phyloP scores from a whole-genome alignment of 2,113 vertebrate genomes.

The Thunnus maccoyii region DNA sequence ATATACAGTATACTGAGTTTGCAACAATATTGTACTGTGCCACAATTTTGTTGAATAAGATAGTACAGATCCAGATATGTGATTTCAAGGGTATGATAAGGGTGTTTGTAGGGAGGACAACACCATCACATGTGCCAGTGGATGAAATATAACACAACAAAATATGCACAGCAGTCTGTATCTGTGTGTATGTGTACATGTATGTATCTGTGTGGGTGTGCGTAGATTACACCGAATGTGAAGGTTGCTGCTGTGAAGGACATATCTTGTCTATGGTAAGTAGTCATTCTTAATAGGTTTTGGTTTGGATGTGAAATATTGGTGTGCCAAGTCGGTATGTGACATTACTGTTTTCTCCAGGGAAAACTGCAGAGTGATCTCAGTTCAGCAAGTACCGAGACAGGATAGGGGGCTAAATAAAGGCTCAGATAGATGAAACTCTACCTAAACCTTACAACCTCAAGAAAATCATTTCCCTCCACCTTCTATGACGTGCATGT shows the following conservation, averaged over 20 bases:
- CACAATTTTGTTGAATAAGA: neutral
- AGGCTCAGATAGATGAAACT: constrained; percentile 84
- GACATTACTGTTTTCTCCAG: constrained; percentile 95
- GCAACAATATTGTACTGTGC: neutral
- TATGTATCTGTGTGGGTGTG: constrained; percentile 61
- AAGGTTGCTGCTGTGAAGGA: constrained; percentile 96
- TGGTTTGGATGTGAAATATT: constrained; percentile 95
- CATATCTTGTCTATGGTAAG: constrained; percentile 94
- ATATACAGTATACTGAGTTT: neutral
- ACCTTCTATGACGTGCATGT: constrained; percentile 61
- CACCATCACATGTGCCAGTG: constrained; percentile 36
- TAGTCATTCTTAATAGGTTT: constrained; percentile 98
- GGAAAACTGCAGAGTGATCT: constrained; percentile 90
- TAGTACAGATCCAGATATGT: neutral
- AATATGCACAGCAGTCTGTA: constrained; percentile 60
- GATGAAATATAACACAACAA: constrained; percentile 72
- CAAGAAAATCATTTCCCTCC: constrained; percentile 72
- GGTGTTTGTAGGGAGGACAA: constrained; percentile 47
- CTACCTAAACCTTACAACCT: constrained; percentile 74
- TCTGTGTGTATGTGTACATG: constrained; percentile 18
- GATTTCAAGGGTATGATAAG: constrained; percentile 66
- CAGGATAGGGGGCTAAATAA: constrained; percentile 86
- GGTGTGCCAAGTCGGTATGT: constrained; percentile 89
- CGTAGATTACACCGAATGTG: constrained; percentile 76
- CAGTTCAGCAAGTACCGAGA: constrained; percentile 81